A percentile compares a stretch with the other conserved stretches of the same genome.
These are phyloP conservation scores for Anseranas semipalmata DNA, from an alignment of 2,113 vertebrate genomes.

Conservation along the genomic window DNA sequence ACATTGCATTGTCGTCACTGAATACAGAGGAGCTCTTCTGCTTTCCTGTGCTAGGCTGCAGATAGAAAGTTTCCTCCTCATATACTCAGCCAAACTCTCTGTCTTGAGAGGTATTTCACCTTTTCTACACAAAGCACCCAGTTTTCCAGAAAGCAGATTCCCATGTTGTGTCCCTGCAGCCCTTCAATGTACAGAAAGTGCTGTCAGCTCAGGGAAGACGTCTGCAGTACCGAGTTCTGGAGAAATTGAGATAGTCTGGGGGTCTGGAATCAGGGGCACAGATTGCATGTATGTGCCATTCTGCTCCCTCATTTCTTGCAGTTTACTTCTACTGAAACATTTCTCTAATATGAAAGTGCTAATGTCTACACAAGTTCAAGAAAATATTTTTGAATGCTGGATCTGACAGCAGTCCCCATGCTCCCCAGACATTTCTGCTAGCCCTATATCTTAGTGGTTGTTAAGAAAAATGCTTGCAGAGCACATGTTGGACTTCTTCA, in stretches of 20 bases:
- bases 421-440: not conserved
- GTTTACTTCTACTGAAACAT: not conserved
- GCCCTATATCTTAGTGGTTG: not conserved
- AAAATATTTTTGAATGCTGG: not conserved
- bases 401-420: not conserved
- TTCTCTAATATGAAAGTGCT: not conserved
- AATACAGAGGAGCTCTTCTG: not conserved
- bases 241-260: not conserved
- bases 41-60: not conserved
- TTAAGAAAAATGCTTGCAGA: not conserved
- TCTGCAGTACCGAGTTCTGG: not conserved
- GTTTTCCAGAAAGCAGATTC: not conserved
- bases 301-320: not conserved
- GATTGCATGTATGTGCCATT: no score
- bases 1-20: accelerated
- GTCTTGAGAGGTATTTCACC: not conserved
- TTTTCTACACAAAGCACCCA: not conserved
- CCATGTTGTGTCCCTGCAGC: not conserved
- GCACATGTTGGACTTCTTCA: not conserved
- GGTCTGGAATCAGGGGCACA: not conserved
- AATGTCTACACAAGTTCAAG: not conserved
- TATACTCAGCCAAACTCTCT: not conserved
- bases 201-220: not conserved
- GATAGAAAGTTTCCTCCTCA: not conserved
- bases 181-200: not conserved